These are phyloP conservation scores for Meta bourneti DNA, from an alignment of 2,888 invertebrate genomes.

Conservation along the genomic window DNA sequence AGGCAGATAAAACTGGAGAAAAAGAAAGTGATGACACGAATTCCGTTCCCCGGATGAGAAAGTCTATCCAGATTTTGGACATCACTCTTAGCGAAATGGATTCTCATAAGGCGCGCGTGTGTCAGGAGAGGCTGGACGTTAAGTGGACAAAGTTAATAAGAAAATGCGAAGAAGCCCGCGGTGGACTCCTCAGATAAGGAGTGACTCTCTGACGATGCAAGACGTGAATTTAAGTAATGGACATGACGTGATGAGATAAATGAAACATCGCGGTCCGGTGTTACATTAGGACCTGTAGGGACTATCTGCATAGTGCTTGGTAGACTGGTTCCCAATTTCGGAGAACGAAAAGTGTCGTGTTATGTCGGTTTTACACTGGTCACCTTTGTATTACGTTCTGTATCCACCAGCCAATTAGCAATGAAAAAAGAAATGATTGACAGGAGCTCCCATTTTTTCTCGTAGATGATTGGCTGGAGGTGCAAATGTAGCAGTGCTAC, in stretches of 20 bases:
- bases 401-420: no score
- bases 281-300: not conserved
- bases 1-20: not conserved
- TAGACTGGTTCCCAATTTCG: no score
- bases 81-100: not conserved
- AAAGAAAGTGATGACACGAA: not conserved
- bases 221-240: not conserved
- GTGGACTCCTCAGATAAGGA: slow-evolving; percentile 16
- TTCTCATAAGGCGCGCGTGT: no score
- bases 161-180: not conserved
- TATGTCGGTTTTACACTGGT: no score
- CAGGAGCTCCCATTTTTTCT: no score
- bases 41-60: not conserved
- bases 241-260: not conserved
- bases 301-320: not conserved
- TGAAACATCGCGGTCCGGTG: not conserved
- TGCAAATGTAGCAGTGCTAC: no score
- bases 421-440: no score
- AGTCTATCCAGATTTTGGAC: not conserved
- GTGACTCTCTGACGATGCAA: not conserved
- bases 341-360: no score
- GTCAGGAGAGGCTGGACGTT: not conserved
- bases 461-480: no score
- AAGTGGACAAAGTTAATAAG: slow-evolving; percentile 1
- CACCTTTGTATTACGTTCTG: no score